Percentiles rank a stretch among this genome's conserved stretches.
Conservation (phyloP, 2,797 vertebrate species). For the Acanthurus leucopareius region DNA sequence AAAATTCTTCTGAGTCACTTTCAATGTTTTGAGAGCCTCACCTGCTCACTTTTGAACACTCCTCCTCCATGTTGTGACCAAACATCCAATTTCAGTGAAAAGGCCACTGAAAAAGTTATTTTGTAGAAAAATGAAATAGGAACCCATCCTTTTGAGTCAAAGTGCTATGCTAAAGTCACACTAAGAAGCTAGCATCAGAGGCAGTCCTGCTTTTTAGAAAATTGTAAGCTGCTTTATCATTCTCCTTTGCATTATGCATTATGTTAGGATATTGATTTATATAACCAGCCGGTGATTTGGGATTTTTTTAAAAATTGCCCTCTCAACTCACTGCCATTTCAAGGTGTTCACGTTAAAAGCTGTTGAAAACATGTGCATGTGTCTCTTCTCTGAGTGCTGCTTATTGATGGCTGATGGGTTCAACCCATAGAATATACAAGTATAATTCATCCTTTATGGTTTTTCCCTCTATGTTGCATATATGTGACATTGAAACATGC, state of each 20-base stretch:
- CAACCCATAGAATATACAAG: slow-evolving; percentile 43
- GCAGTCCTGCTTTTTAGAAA: no score
- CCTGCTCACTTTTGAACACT: slow-evolving; percentile 37
- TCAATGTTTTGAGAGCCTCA: slow-evolving; percentile 31
- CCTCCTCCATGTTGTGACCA: slow-evolving; percentile 13
- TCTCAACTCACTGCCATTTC: slow-evolving; percentile 6
- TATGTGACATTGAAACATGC: slow-evolving; percentile 54
- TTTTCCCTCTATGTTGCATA: slow-evolving; percentile 44
- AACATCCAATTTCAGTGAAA: no score
- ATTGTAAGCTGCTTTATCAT: no score
- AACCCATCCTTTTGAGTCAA: no score
- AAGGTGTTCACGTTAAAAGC: slow-evolving; percentile 43
- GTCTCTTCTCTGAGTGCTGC: slow-evolving; percentile 46
- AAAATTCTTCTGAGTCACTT: slow-evolving; percentile 53
- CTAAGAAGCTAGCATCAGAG: no score
- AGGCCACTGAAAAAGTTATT: no score
- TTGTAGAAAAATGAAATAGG: no score
- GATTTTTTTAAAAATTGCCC: no score
- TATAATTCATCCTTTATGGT: slow-evolving; percentile 44
- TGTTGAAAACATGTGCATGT: slow-evolving; percentile 40
- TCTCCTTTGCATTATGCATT: no score
- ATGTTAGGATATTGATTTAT: no score
- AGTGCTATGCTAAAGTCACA: no score
- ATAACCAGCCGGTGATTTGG: no score
- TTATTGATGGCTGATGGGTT: slow-evolving; percentile 43